Conservation (phyloP, 2,888 invertebrate genomes). For the Schrankia costaestrigalis region DNA sequence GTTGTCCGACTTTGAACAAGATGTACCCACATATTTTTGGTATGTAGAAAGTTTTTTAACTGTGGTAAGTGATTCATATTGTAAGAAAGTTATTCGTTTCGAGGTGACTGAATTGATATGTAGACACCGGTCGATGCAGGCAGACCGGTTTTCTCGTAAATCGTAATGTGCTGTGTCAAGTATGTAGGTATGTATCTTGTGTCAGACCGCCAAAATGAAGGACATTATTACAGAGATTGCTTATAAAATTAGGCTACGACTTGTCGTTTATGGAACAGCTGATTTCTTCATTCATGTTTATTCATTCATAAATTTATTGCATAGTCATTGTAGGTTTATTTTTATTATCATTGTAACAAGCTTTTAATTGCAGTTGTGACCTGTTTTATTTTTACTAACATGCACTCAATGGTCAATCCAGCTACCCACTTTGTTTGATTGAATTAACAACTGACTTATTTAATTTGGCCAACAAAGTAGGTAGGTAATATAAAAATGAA, state of each 20-base stretch:
- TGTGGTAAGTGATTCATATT: slow-evolving; percentile 55
- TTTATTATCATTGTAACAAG: too few species aligned
- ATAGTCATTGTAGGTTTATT: slow-evolving; percentile 26
- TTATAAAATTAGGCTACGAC: slow-evolving; percentile 18
- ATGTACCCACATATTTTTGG: slow-evolving; percentile 14
- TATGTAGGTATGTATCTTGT: slow-evolving; percentile 30
- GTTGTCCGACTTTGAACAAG: too few species aligned
- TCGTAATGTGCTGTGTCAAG: slow-evolving; percentile 47
- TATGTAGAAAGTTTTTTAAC: slow-evolving; percentile 36
- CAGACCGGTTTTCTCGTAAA: slow-evolving; percentile 72
- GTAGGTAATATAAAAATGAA: background rate
- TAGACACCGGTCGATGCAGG: slow-evolving; percentile 48
- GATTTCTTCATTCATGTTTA: slow-evolving; percentile 39
- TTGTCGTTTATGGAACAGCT: slow-evolving; percentile 36
- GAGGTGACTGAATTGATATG: slow-evolving; percentile 67
- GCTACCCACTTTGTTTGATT: too few species aligned
- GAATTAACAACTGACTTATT: too few species aligned
- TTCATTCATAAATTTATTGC: slow-evolving; percentile 33
- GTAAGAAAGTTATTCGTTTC: slow-evolving; percentile 62
- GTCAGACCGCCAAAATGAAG: slow-evolving; percentile 53
- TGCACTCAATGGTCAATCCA: too few species aligned
- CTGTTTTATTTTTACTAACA: too few species aligned
- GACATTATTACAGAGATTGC: slow-evolving; percentile 44
- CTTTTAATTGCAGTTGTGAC: too few species aligned
- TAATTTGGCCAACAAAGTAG: too few species aligned